phyloP scores from a whole-genome alignment of 2,888 invertebrate genomes.

The Drosophila formosana region DNA sequence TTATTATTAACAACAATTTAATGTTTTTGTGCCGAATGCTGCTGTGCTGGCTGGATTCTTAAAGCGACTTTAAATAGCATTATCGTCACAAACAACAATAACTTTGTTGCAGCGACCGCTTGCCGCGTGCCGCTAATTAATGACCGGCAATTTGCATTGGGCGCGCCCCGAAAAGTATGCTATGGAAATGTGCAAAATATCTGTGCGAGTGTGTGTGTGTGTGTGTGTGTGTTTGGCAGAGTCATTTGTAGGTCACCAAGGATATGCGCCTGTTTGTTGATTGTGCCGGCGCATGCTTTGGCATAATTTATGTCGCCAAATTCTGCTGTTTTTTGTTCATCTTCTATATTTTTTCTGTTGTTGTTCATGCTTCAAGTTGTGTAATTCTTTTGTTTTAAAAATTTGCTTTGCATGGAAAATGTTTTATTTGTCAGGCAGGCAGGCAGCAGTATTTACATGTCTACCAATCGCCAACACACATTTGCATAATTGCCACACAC shows the following conservation, averaged over 20 bases:
- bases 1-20: constrained; percentile 40
- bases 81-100: constrained; percentile 13
- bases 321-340: constrained; percentile 21
- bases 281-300: constrained; percentile 61
- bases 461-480: constrained; percentile 43
- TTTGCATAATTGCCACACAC: constrained; percentile 62
- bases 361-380: constrained; percentile 39
- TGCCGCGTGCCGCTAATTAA: constrained; percentile 70
- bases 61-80: constrained; percentile 60
- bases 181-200: constrained; percentile 7
- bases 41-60: constrained; percentile 22
- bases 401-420: constrained; percentile 44
- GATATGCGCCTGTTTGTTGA: constrained; percentile 35
- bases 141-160: constrained; percentile 67
- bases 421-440: constrained; percentile 53
- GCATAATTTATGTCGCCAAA: constrained; percentile 75
- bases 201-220: constrained; percentile 1
- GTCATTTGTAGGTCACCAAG: constrained; percentile 32
- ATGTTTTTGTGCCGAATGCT: constrained; percentile 6
- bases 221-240: constrained; percentile 18
- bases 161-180: constrained; percentile 49
- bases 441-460: constrained; percentile 56
- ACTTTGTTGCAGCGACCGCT: constrained; percentile 17
- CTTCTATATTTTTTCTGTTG: constrained; percentile 4
- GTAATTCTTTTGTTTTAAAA: constrained; percentile 53